Base-by-base conservation (phyloP, 2,888 invertebrate genomes). In the Elgonia sp. region DNA sequence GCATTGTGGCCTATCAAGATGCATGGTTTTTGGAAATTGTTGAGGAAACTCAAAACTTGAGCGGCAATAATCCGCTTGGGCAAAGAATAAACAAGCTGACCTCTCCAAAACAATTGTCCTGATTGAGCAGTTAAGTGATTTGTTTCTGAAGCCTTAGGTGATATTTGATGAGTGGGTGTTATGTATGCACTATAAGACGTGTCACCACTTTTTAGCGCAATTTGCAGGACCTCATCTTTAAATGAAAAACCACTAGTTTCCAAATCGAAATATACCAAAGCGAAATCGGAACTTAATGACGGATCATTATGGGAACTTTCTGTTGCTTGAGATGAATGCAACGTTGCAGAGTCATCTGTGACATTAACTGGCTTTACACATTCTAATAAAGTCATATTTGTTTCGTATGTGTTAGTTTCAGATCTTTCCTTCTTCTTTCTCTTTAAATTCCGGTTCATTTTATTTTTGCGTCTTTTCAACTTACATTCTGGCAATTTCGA, bases 191-290 rank as follows among this genome's bases (percentile, higher is more conserved):
- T 63, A 16, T 53, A 84, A n/a, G 1, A 39, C 21, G 12, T 5
- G 12, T 80, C 55, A 16, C 40, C 84, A 70, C 62, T 80, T 40
- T 80, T 87, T 0, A 73, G 50, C 46, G 84, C 84, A 18, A 84
- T 67, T 62, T 87, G 81, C 12, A 84, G n/a, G 53, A 84, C 67
- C 0, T 87, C 81, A 70, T 81, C 76, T 14, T 81, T 76, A 60
- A 70, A 87, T 8, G 76, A 76, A 46, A 81, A 81, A 2, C 84
- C 84, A n/a, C 72, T 69, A 16, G 84, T 84, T 62, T 87, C 77
- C 0, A 84, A 18, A 65, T 81, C 76, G 40, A 87, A 84, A 60
- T 84, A 87, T n/a, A 84, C 87, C 16, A 84, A 12, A 1, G 76
- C 83, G 20, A 12, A 46, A 8, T 53, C 63, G 12, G 37, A 20